Percentiles rank a stretch among this genome's conserved stretches.
These are phyloP conservation scores for Dinocampus coccinellae DNA, from an alignment of 2,888 invertebrate species.

Conservation along the genomic window DNA sequence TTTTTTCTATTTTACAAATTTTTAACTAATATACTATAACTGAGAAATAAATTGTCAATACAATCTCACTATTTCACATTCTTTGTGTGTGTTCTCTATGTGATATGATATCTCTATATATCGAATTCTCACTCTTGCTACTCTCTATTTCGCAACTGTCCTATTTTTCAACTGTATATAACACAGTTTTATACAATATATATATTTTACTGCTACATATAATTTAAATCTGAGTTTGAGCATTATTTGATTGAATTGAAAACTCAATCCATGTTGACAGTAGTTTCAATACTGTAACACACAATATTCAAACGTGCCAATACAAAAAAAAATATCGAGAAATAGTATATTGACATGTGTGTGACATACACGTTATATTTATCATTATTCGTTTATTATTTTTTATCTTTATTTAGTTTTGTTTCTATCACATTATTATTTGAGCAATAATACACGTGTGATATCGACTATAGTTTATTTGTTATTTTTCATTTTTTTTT, in stretches of 20 bases:
- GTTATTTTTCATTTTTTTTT: too few species aligned
- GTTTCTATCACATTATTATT: not conserved
- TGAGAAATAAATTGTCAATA: too few species aligned
- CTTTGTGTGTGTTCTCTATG: too few species aligned
- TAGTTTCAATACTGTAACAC: not conserved
- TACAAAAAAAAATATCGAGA: conserved; percentile 1
- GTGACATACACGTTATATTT: not conserved
- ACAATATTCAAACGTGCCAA: conserved; percentile 1
- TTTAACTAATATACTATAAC: too few species aligned
- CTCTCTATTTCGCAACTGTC: too few species aligned
- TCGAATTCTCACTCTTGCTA: too few species aligned
- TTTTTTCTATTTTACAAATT: too few species aligned
- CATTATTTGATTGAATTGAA: conserved; percentile 7
- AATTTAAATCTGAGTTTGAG: conserved; percentile 5
- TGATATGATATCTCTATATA: too few species aligned
- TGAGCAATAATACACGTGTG: not conserved
- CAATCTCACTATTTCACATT: too few species aligned
- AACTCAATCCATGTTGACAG: not conserved
- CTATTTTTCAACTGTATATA: not conserved
- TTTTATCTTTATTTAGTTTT: not conserved
- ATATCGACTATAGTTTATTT: too few species aligned
- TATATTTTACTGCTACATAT: not conserved
- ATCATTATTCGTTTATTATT: too few species aligned
- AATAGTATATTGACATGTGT: conserved; percentile 3
- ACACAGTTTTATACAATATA: not conserved